Evolutionary conservation across 2,113 vertebrate genomes (phyloP), one percentile per base, ranked within the genome.

Genomic region (Cnemophilus loriae): DNA sequence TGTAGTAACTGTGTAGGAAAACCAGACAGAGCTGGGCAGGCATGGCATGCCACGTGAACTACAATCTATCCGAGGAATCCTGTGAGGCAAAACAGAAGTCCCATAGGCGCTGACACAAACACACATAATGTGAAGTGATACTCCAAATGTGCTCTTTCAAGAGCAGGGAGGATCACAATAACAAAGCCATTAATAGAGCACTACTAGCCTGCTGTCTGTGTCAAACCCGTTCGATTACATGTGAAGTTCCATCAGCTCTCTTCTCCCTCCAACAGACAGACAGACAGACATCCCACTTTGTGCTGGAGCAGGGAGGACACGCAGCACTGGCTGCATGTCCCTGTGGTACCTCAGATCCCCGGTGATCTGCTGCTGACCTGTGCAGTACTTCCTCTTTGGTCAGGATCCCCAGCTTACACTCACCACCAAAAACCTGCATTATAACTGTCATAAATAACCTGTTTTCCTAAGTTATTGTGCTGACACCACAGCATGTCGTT

Each of bases 151-250:
- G 9, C 52, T 65, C 75, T 61, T 69, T 32, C 33, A 47, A 65
- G 60, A 84, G 55, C 46, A 17, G 71, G 59, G 37, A 80, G 55
- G 63, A 60, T 41, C 4, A 17, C 30, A 87, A 13, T 23, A 79
- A 49, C 7, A 79, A 64, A 92, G 67, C 47, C 59, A 55, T 47
- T 60, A 63, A 75, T 6, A 49, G 23, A 82, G 30, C 63, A 47
- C 42, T 84, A 30, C 50, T 19, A n/a, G 35, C 59, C 74, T 42
- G 41, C 65, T 84, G 75, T 20, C 61, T 2, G 2, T 47, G 49
- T 32, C 69, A 56, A 28, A 55, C 24, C 0, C 0, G 28, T 28
- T 28, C 0, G 3, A 56, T 41, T 20, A 18, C 3, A 14, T 0
- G 4, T 7, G 50, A 41, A 71, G 30, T 16, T 15, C 37, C 44